Base-by-base conservation (phyloP, 1,140 invertebrate species). In the Physella acuta region DNA sequence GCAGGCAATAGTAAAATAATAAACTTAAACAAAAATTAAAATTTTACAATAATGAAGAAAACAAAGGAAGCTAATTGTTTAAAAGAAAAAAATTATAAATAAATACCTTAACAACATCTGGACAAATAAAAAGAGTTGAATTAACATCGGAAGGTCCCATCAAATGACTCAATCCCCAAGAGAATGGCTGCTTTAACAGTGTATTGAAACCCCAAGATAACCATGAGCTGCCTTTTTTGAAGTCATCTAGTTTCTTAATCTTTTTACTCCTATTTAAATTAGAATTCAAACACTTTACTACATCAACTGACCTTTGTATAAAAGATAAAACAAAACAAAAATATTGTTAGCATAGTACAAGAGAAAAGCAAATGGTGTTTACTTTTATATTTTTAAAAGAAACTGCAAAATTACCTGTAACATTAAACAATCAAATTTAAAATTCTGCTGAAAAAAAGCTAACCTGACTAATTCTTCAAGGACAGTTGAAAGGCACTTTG, bases 51-150 rank as follows among this genome's bases (percentile, higher is more conserved):
- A n/a, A n/a, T n/a, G n/a, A n/a, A n/a, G n/a, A n/a, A n/a, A n/a
- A n/a, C n/a, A n/a, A n/a, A n/a, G n/a, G n/a, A n/a, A n/a, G n/a
- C n/a, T n/a, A n/a, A n/a, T n/a, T n/a, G n/a, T n/a, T n/a, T n/a
- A n/a, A n/a, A n/a, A n/a, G n/a, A n/a, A n/a, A n/a, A n/a, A n/a
- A n/a, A n/a, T n/a, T n/a, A n/a, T n/a, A n/a, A n/a, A n/a, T n/a
- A n/a, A n/a, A n/a, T 39, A 36, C 73, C 17, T 66, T 71, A 20
- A 68, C 68, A 24, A 66, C 71, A 1, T 66, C 67, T 53, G 70
- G 70, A 26, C 70, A 71, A 28, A 75, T 75, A 63, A 71, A 77
- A 31, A 72, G 73, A 33, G 73, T 74, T 66, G 77, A 71, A 20
- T 78, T 75, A 71, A 72, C 73, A n/a, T 73, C 73, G 49, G 73